These are phyloP conservation scores for Drosophila micromelanica DNA, from an alignment of 1,140 invertebrate species.

Conservation along the genomic window DNA sequence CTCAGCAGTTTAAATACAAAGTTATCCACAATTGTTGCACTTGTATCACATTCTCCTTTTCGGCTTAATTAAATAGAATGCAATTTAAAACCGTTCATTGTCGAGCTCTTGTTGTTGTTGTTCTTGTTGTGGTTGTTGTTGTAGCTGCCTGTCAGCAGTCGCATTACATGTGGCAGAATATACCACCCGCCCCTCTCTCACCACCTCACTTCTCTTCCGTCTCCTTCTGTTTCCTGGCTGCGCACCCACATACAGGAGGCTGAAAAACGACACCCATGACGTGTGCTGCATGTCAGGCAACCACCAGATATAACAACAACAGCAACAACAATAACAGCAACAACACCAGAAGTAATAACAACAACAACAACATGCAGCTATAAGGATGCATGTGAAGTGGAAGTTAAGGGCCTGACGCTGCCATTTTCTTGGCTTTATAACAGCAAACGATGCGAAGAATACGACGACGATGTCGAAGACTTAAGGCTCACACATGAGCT, in stretches of 20 bases:
- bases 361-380: conserved; percentile 38
- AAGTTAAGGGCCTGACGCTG: conserved; percentile 47
- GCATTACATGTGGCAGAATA: background rate
- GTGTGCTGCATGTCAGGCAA: conserved; percentile 26
- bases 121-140: background rate
- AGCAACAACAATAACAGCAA: conserved; percentile 13
- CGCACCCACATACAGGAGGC: conserved; percentile 35
- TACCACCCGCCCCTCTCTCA: background rate
- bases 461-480: conserved; percentile 8
- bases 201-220: background rate
- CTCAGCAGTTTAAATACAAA: conserved; percentile 4
- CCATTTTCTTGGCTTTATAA: conserved; percentile 54
- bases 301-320: background rate
- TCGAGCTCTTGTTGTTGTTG: conserved; percentile 30
- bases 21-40: conserved; percentile 2
- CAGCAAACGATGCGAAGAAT: conserved; percentile 5
- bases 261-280: conserved; percentile 71
- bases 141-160: conserved; percentile 7
- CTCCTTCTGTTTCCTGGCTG: conserved; percentile 26
- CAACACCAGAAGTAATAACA: conserved; percentile 7
- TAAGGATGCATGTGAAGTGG: conserved; percentile 65
- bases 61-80: conserved; percentile 73
- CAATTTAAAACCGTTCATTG: conserved; percentile 73
- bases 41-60: conserved; percentile 39
- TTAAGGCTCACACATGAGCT: conserved; percentile 72